Conservation (phyloP, 2,888 invertebrate species). For the Empis livida region DNA sequence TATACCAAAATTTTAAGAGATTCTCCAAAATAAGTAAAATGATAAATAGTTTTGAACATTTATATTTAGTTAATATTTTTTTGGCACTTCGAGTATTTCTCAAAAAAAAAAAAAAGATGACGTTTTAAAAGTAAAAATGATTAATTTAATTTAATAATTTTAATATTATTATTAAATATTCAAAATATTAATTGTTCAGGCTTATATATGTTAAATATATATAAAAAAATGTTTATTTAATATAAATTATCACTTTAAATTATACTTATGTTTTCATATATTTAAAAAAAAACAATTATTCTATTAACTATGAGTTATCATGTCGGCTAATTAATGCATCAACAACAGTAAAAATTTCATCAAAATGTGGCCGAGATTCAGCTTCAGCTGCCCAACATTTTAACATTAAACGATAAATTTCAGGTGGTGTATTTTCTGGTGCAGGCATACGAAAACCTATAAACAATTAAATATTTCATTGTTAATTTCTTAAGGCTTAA, state of each 20-base stretch:
- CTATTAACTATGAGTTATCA: not conserved
- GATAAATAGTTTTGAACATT: no score
- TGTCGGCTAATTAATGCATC: constrained; percentile 37
- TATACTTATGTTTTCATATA: no score
- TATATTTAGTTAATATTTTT: not conserved
- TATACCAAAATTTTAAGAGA: no score
- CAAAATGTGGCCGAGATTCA: constrained; percentile 83
- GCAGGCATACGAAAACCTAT: constrained; percentile 87
- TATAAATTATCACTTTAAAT: constrained; percentile 2
- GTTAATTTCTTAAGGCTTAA: not conserved
- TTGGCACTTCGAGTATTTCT: constrained; percentile 9
- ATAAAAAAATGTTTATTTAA: no score
- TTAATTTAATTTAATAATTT: no score
- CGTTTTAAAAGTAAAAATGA: no score
- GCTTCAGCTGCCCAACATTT: constrained; percentile 91
- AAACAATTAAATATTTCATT: not conserved
- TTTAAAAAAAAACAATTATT: not conserved
- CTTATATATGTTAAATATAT: no score
- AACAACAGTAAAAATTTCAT: constrained; percentile 69
- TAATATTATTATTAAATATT: no score
- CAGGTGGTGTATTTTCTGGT: constrained; percentile 75
- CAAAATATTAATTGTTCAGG: no score
- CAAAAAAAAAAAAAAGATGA: no score
- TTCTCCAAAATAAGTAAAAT: no score
- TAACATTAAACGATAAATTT: constrained; percentile 82